Conservation (phyloP, 2,113 vertebrate species). For the Stictonetta naevosa region DNA sequence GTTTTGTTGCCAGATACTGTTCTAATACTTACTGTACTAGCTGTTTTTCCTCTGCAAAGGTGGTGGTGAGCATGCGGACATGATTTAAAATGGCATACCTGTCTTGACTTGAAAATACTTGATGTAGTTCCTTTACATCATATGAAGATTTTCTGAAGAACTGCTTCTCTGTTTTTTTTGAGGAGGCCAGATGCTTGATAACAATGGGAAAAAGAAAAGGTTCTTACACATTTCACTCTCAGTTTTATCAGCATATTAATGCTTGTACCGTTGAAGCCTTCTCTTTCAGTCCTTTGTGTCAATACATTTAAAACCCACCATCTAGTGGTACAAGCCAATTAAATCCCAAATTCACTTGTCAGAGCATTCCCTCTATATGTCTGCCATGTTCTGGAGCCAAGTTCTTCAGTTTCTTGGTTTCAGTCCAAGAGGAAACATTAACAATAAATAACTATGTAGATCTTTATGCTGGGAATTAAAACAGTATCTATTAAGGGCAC, state of each 20-base stretch:
- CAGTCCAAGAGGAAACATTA: constrained; percentile 61
- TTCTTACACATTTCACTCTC: not conserved
- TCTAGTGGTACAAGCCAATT: constrained; percentile 53
- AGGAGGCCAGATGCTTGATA: not conserved
- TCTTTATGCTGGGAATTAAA: constrained; percentile 55
- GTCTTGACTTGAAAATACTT: not conserved
- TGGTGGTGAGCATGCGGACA: not conserved
- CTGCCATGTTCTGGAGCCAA: constrained; percentile 61
- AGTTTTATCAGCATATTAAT: constrained; percentile 36
- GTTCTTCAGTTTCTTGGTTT: constrained; percentile 56
- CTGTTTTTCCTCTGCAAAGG: not conserved
- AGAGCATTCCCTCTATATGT: constrained; percentile 51
- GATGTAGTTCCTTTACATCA: not conserved
- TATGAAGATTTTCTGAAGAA: not conserved
- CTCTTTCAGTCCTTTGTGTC: constrained; percentile 48
- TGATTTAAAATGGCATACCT: not conserved
- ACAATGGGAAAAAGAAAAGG: not conserved
- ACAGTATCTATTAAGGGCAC: constrained; percentile 53
- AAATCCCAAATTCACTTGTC: constrained; percentile 69
- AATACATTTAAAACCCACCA: constrained; percentile 51
- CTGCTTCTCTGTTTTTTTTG: not conserved
- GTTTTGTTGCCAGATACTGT: not conserved
- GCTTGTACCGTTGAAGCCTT: constrained; percentile 14
- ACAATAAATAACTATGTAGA: constrained; percentile 60
- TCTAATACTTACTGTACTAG: not conserved